phyloP scores from a whole-genome alignment of 2,888 invertebrate genomes.

The Crocallis elinguaria region DNA sequence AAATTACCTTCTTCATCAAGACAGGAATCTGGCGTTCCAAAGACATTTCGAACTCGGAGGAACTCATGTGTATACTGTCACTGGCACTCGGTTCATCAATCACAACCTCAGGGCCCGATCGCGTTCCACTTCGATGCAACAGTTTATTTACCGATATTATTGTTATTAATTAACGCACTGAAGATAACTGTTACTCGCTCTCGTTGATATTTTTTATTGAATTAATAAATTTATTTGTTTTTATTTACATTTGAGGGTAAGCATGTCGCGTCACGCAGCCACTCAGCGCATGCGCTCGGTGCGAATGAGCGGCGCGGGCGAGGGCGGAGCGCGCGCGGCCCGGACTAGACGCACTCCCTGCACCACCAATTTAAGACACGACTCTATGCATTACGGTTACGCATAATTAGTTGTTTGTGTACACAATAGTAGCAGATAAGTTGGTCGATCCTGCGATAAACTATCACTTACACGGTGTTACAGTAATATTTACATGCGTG shows the following conservation, averaged over 20 bases:
- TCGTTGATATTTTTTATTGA: slow-evolving; percentile 45
- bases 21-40: slow-evolving; percentile 76
- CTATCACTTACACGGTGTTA: slow-evolving; percentile 53
- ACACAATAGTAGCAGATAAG: slow-evolving; percentile 57
- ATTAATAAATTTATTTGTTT: slow-evolving; percentile 36
- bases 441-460: slow-evolving; percentile 61
- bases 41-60: slow-evolving; percentile 73
- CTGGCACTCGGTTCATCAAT: slow-evolving; percentile 55
- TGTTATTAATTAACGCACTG: slow-evolving; percentile 57
- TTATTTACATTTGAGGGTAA: slow-evolving; percentile 49
- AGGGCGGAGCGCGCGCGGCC: slow-evolving; percentile 47
- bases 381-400: slow-evolving; percentile 52
- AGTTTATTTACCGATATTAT: slow-evolving; percentile 55
- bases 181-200: slow-evolving; percentile 65
- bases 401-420: slow-evolving; percentile 63
- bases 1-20: slow-evolving; percentile 74
- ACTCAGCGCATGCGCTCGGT: slow-evolving; percentile 64
- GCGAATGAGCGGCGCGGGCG: slow-evolving; percentile 62
- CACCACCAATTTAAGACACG: slow-evolving; percentile 66
- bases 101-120: slow-evolving; percentile 50
- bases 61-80: slow-evolving; percentile 58
- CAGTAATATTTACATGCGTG: slow-evolving; percentile 46
- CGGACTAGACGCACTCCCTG: slow-evolving; percentile 46
- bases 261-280: slow-evolving; percentile 56
- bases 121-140: slow-evolving; percentile 54